A percentile compares a stretch with the other conserved stretches of the same genome.
phyloP scores from a whole-genome alignment of 92 coral and sea anemone genomes.

The Metridium senile region DNA sequence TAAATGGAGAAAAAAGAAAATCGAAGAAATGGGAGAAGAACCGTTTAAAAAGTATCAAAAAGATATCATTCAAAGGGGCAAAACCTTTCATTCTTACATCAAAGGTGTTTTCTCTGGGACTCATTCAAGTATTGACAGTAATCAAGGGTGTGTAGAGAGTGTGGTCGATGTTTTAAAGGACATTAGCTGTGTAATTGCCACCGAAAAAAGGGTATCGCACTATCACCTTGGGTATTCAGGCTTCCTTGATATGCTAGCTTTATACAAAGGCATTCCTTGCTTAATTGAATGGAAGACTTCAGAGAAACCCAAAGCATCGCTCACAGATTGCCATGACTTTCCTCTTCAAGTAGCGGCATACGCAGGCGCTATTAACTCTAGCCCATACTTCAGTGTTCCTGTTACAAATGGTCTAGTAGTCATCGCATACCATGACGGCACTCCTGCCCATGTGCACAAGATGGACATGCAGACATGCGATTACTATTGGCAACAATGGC shows the following conservation, averaged over 20 bases:
- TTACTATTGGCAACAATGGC: constrained; percentile 86
- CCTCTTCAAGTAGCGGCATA: constrained; percentile 94
- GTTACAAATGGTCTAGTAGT: constrained; percentile 70
- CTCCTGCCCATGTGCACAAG: constrained; percentile 88
- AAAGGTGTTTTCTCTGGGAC: constrained; percentile 52
- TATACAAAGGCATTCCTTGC: constrained; percentile 82
- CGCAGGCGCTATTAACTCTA: constrained; percentile 93
- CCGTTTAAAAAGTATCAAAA: constrained; percentile 64
- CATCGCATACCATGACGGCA: constrained; percentile 86
- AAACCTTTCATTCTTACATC: constrained; percentile 73
- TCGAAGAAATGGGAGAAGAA: constrained; percentile 80
- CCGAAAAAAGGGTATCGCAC: constrained; percentile 76
- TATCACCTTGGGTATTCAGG: constrained; percentile 81
- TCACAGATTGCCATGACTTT: constrained; percentile 80
- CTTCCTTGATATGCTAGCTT: constrained; percentile 75
- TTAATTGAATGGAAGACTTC: constrained; percentile 99
- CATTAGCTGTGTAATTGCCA: constrained; percentile 64
- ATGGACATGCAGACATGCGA: constrained; percentile 79
- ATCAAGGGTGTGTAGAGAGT: constrained; percentile 29
- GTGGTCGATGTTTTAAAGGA: constrained; percentile 55
- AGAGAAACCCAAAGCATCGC: constrained; percentile 54
- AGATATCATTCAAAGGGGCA: constrained; percentile 60
- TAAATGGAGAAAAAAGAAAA: constrained; percentile 86
- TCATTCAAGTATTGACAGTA: background rate
- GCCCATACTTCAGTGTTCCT: constrained; percentile 61